These are phyloP conservation scores for Gracilinanus agilis DNA, from an alignment of 2,113 vertebrate genomes.

Conservation along the genomic window DNA sequence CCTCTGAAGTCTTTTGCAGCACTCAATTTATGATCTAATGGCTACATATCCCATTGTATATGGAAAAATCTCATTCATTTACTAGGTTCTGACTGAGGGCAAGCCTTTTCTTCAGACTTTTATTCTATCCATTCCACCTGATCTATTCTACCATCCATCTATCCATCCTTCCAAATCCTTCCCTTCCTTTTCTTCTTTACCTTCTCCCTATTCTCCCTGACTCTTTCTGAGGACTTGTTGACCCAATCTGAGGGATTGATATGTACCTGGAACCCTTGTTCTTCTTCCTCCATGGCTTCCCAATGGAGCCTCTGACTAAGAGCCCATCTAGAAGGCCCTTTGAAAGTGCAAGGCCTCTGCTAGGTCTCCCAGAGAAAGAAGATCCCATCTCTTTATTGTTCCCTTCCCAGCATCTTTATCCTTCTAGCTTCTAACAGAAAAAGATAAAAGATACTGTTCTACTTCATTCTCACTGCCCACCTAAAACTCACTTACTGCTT, in stretches of 20 bases:
- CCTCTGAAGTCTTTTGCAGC: neutral
- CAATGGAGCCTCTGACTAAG: neutral
- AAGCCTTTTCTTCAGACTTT: neutral
- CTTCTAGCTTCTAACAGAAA: neutral
- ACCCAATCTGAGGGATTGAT: neutral
- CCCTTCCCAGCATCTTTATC: neutral
- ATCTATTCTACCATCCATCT: too few species aligned
- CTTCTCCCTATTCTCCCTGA: too few species aligned
- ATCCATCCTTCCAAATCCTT: neutral
- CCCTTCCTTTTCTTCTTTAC: too few species aligned
- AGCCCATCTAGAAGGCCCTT: neutral
- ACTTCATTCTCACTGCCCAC: neutral
- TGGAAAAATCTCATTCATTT: neutral
- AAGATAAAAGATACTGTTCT: neutral
- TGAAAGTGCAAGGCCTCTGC: neutral
- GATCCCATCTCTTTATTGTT: neutral
- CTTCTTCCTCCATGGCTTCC: neutral
- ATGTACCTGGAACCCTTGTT: neutral
- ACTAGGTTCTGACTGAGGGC: neutral
- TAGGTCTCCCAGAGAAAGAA: neutral
- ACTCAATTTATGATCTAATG: neutral
- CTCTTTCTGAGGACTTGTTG: neutral
- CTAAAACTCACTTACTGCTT: neutral
- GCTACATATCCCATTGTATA: neutral
- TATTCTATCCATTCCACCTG: neutral